Evolutionary conservation across 2,797 vertebrate genomes (phyloP).

Genomic region (Neomorphus geoffroyi): DNA sequence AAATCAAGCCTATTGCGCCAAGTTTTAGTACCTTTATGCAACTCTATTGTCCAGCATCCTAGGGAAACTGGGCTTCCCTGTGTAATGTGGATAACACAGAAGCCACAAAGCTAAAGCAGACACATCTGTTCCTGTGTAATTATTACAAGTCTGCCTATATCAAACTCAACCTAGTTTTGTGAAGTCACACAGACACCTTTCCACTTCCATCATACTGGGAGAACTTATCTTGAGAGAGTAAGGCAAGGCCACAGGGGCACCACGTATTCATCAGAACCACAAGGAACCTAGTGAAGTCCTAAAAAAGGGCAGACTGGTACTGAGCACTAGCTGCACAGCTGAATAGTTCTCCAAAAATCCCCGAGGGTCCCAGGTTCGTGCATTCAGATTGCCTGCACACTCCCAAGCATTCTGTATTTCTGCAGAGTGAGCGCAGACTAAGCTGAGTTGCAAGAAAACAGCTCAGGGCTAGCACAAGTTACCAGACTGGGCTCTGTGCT

Average conservation of each 20-base stretch:
- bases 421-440: background rate
- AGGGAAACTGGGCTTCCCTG: background rate
- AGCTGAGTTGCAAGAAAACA: background rate
- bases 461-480: background rate
- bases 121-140: background rate
- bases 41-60: background rate
- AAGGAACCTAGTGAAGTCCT: background rate
- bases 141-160: background rate
- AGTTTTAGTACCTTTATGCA: background rate
- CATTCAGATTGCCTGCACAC: fast-evolving
- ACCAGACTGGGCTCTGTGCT: background rate
- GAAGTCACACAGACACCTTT: fast-evolving
- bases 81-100: fast-evolving
- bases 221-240: background rate
- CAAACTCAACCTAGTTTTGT: background rate
- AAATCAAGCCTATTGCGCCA: background rate
- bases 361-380: fast-evolving
- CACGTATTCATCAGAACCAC: fast-evolving
- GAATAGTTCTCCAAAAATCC: fast-evolving
- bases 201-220: background rate
- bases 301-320: background rate
- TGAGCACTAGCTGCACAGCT: fast-evolving
- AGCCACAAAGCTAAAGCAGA: background rate
- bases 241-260: background rate
- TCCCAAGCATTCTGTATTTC: fast-evolving